Evolutionary conservation across 1,140 invertebrate genomes (phyloP).

Genomic region (Dicyema japonicum): DNA sequence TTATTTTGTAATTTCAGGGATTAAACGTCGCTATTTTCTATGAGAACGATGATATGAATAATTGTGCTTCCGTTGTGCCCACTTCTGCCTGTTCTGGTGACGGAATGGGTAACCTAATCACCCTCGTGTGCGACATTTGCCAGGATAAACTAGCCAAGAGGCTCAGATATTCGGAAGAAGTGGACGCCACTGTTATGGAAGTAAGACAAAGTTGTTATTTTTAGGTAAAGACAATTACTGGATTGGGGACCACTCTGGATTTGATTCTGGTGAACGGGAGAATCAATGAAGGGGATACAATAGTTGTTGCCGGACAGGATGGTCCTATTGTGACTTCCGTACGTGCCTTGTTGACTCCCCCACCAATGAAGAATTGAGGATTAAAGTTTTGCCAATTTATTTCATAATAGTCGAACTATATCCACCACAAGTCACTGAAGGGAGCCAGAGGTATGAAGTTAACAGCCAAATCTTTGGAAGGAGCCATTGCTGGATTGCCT

Average conservation of each 20-base stretch:
- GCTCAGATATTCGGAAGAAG: slow-evolving; percentile 57
- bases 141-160: slow-evolving; percentile 58
- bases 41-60: slow-evolving; percentile 61
- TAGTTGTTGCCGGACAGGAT: slow-evolving; percentile 75
- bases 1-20: slow-evolving; percentile 23
- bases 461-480: slow-evolving; percentile 68
- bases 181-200: slow-evolving; percentile 85
- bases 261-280: slow-evolving; percentile 82
- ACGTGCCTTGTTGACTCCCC: slow-evolving; percentile 70
- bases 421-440: slow-evolving; percentile 65
- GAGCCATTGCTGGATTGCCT: slow-evolving; percentile 50
- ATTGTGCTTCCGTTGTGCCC: slow-evolving; percentile 71
- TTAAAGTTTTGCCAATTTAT: slow-evolving; percentile 3
- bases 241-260: slow-evolving; percentile 89
- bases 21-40: slow-evolving; percentile 74
- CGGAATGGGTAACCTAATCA: slow-evolving; percentile 84
- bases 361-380: slow-evolving; percentile 52
- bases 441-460: slow-evolving; percentile 94
- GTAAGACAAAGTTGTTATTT: slow-evolving; percentile 8
- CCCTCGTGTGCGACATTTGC: slow-evolving; percentile 56
- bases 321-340: slow-evolving; percentile 90
- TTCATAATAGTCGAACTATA: slow-evolving; percentile 43
- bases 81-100: slow-evolving; percentile 82
- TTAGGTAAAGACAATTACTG: slow-evolving; percentile 65
- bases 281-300: slow-evolving; percentile 57